Evolutionary conservation across 1,140 invertebrate species (phyloP).

Genomic region (Drosophila jambulina): DNA sequence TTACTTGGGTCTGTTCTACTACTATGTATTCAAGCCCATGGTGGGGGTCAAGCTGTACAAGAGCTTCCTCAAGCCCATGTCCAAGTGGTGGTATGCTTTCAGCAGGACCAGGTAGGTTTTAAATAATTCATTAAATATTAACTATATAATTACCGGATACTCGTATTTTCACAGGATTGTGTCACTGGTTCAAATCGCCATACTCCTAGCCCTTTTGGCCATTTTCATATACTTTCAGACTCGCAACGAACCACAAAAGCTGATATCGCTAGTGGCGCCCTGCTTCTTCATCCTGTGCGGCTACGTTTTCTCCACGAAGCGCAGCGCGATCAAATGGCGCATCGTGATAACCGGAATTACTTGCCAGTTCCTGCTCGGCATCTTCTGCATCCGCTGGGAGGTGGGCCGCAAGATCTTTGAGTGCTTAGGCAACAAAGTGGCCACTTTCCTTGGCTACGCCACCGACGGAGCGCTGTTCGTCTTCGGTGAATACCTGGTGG

Average conservation of each 20-base stretch:
- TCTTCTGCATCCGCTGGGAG: slow-evolving; percentile 94
- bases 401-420: slow-evolving; percentile 91
- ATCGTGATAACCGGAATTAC: slow-evolving; percentile 92
- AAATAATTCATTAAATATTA: not conserved
- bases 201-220: slow-evolving; percentile 86
- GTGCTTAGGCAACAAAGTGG: slow-evolving; percentile 92
- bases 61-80: slow-evolving; percentile 49
- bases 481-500: slow-evolving; percentile 91
- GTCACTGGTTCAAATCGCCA: slow-evolving; percentile 35
- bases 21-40: slow-evolving; percentile 87
- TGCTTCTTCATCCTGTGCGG: slow-evolving; percentile 86
- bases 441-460: slow-evolving; percentile 92
- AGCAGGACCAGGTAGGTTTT: slow-evolving; percentile 58
- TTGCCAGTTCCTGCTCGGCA: slow-evolving; percentile 94
- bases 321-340: slow-evolving; percentile 89
- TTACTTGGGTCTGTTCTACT: slow-evolving; percentile 89
- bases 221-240: slow-evolving; percentile 90
- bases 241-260: slow-evolving; percentile 86
- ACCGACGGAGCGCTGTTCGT: slow-evolving; percentile 93
- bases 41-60: slow-evolving; percentile 85
- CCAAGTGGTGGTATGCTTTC: slow-evolving; percentile 80
- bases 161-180: slow-evolving; percentile 43
- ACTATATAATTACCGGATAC: not conserved
- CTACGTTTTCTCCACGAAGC: slow-evolving; percentile 88
- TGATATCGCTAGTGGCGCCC: slow-evolving; percentile 89